Conservation (phyloP, 2,113 vertebrate genomes). For the Catharus bicknelli region DNA sequence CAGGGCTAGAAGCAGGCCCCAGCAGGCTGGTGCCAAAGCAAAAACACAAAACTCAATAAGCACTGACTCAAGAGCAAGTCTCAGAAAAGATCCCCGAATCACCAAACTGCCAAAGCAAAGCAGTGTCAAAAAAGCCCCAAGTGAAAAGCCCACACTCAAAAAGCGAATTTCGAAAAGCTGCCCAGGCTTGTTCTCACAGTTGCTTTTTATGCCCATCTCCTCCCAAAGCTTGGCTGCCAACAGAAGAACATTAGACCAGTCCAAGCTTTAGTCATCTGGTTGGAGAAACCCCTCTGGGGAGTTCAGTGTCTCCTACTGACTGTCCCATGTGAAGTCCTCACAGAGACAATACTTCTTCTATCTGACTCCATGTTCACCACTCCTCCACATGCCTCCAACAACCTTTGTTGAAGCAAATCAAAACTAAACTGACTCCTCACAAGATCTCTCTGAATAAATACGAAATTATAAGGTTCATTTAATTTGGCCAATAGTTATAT, state of each 20-base stretch:
- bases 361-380: accelerated
- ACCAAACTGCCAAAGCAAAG: background rate
- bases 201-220: background rate
- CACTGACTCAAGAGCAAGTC: background rate
- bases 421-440: background rate
- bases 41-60: background rate
- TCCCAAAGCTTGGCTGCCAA: background rate
- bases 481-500: background rate
- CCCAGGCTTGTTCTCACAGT: background rate
- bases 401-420: background rate
- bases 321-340: no score
- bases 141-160: background rate
- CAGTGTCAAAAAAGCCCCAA: background rate
- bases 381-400: background rate
- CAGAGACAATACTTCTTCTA: background rate
- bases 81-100: accelerated
- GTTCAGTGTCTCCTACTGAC: background rate
- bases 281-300: no score
- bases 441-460: background rate
- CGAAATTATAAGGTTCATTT: background rate
- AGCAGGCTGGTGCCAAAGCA: background rate
- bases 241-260: background rate
- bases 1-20: background rate
- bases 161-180: background rate
- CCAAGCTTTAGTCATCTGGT: accelerated